Base-by-base conservation (phyloP, 2,113 vertebrate genomes). In the sheep (Ovis aries) region DNA sequence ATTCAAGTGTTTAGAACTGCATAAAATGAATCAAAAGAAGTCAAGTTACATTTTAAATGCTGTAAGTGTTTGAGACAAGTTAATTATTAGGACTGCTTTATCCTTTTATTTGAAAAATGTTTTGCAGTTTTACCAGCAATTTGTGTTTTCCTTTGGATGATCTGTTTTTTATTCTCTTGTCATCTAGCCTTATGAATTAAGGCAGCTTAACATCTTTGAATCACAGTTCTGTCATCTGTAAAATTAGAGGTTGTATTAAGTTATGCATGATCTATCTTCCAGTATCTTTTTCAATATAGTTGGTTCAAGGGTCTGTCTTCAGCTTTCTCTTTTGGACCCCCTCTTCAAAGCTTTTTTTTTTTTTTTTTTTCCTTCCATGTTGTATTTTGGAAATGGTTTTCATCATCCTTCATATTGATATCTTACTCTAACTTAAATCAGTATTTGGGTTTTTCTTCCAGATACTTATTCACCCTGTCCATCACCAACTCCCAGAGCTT, bases 341-440 rank as follows among this genome's bases (percentile, higher is more conserved):
- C 8, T 71, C 36, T 53, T 86, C 23, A 91, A 81, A 43, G 60
- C 21, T 50, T 50, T 55, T 31, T 31, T 25, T 64, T 36, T 36
- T 36, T 36, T 36, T n/a, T 67, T 86, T 91, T 91, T 87, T 80
- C 12, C 33, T 84, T 90, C 16, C 27, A 25, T 90, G 12, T 45
- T 91, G 48, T 77, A 89, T 96, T 95, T 60, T 93, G 88, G 33
- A 92, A 92, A 92, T 87, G 11, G 6, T 84, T 97, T 97, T 71
- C 7, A 40, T 94, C n/a, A 89, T 94, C 21, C 67, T 48, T 95
- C 50, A 60, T 64, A 29, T 1, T 88, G 50, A 91, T 40, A 71
- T 84, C 52, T 16, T 92, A 23, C 29, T 36, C 52, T 64, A 90
- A 87, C 33, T 85, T 84, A 86, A 95, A 74, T 92, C 74, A 45